Base-by-base conservation (phyloP, 1,140 invertebrate genomes). In the Zaprionus ghesquierei region DNA sequence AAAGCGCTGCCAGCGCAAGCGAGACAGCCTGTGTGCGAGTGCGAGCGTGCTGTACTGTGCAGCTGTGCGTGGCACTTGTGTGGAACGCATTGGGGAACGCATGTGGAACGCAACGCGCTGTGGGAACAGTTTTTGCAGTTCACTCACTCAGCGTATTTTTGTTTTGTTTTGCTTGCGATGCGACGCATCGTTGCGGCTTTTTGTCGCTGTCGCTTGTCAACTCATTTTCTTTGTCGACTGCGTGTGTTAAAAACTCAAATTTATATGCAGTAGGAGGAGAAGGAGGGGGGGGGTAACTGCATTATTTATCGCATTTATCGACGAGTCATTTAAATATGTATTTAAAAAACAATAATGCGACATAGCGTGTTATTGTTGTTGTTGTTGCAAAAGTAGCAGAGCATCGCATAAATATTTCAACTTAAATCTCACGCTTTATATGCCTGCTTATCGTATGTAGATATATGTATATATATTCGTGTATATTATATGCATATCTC, bases 321-420 rank as follows among this genome's bases (percentile, higher is more conserved):
- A 64, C 64, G 72, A 79, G 77, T 77, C 81, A 81, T 86, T 85
- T 86, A 86, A 85, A 86, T 86, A 86, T 84, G 80, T 80, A 79
- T 85, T 77, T 86, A 69, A 70, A 72, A 56, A 75, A 64, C 59
- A 71, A 71, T 49, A 74, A 74, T 65, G 53, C 61, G 18, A n/a
- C n/a, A n/a, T n/a, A n/a, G n/a, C n/a, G 25, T 56, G 27, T 35
- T 58, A 20, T 58, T 53, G 63, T 1, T 33, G 18, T 9, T 55
- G 60, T 54, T 12, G 33, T 25, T 61, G 63, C 31, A 74, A 86
- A 84, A 81, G 81, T 81, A 85, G 62, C 80, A 80, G 62, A 58
- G 44, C 68, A 64, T 29, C 79, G 63, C 69, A 86, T 85, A 85
- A 85, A 85, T 86, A 86, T 81, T 85, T 85, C 71, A 81, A 72